phyloP scores from a whole-genome alignment of 2,888 invertebrate species.

The Neoscelio sp. region DNA sequence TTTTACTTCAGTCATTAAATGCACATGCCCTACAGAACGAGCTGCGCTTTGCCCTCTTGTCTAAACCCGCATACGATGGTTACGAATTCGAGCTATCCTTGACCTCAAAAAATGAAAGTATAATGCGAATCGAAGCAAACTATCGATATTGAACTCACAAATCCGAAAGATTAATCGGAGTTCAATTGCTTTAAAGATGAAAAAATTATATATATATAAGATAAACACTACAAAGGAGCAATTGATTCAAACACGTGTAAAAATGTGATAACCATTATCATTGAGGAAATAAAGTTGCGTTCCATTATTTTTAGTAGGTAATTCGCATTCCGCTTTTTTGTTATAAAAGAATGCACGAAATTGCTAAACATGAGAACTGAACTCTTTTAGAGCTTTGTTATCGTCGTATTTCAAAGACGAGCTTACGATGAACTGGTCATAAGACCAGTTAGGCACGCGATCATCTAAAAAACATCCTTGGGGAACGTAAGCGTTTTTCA shows the following conservation, averaged over 20 bases:
- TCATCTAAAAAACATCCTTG: constrained; percentile 64
- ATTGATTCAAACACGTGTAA: background rate
- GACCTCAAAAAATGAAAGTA: constrained; percentile 51
- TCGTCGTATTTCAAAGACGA: constrained; percentile 42
- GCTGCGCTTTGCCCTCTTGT: constrained; percentile 60
- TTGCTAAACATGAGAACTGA: constrained; percentile 11
- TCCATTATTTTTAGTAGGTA: background rate
- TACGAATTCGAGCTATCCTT: constrained; percentile 47
- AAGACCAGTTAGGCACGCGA: constrained; percentile 66
- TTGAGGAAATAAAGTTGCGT: background rate
- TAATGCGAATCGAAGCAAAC: constrained; percentile 19
- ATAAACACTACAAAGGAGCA: no score
- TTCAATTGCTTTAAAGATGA: no score
- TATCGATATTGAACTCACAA: constrained; percentile 10
- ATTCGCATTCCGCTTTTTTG: background rate
- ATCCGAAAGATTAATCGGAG: constrained; percentile 1
- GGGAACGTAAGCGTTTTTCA: constrained; percentile 69
- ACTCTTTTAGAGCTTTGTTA: constrained; percentile 35
- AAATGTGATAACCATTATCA: background rate
- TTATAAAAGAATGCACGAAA: background rate
- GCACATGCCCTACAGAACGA: constrained; percentile 66
- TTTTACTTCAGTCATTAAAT: constrained; percentile 52
- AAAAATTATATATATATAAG: no score
- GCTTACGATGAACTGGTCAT: constrained; percentile 65
- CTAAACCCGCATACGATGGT: constrained; percentile 34